Conservation (phyloP, 1,140 invertebrate genomes). For the Oppia nitens region DNA sequence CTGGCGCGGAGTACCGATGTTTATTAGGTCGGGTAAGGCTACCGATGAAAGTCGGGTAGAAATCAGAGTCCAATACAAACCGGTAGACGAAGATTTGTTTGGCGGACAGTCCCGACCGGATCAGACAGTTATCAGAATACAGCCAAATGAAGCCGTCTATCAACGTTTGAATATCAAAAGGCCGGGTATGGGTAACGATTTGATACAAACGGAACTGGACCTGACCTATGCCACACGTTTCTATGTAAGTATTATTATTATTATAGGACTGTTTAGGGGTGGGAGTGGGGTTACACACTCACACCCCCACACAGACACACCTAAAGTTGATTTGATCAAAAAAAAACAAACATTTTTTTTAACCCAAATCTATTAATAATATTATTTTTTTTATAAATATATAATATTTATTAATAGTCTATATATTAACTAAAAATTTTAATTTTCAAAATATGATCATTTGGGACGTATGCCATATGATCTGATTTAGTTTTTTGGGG, state of each 20-base stretch:
- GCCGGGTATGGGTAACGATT: constrained; percentile 35
- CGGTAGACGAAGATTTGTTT: constrained; percentile 35
- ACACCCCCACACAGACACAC: too few species aligned
- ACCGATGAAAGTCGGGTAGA: constrained; percentile 39
- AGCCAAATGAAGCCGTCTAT: constrained; percentile 40
- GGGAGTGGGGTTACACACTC: too few species aligned
- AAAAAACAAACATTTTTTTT: too few species aligned
- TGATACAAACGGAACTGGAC: constrained; percentile 37
- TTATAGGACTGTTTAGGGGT: too few species aligned
- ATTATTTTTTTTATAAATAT: too few species aligned
- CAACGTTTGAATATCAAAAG: constrained; percentile 39
- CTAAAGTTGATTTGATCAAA: too few species aligned
- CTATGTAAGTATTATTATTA: constrained; percentile 25
- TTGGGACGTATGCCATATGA: too few species aligned
- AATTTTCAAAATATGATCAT: too few species aligned
- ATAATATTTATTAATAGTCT: too few species aligned
- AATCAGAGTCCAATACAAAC: constrained; percentile 37
- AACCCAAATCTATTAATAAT: too few species aligned
- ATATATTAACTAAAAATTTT: too few species aligned
- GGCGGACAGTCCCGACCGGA: constrained; percentile 33
- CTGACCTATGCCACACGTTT: constrained; percentile 35
- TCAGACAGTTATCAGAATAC: constrained; percentile 38
- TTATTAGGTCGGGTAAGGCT: constrained; percentile 38
- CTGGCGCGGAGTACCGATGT: constrained; percentile 41
- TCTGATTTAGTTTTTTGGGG: too few species aligned